Evolutionary conservation across 2,888 invertebrate genomes (phyloP).

Genomic region (Phengaris alcon): DNA sequence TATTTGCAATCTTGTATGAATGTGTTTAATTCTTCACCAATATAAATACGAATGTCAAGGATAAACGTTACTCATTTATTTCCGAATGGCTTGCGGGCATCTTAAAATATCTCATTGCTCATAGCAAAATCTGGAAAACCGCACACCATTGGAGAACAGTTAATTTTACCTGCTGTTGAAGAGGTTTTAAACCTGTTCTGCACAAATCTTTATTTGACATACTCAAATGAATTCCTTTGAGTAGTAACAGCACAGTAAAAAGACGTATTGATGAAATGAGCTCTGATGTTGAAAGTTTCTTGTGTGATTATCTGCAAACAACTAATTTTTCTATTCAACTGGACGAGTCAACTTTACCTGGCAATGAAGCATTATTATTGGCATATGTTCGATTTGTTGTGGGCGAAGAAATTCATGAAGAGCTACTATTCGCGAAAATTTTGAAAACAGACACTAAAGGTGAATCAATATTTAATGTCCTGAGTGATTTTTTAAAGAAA

Average conservation of each 20-base stretch:
- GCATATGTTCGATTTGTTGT: constrained; percentile 33
- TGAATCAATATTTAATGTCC: constrained; percentile 44
- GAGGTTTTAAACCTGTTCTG: constrained; percentile 42
- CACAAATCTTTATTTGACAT: constrained; percentile 36
- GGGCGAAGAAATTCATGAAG: constrained; percentile 42
- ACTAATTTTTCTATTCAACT: constrained; percentile 51
- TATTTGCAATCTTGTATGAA: no score
- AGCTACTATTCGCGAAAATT: constrained; percentile 43
- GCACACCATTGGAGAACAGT: constrained; percentile 32
- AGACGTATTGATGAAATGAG: no score
- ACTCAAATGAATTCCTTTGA: not conserved
- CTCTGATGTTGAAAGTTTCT: no score
- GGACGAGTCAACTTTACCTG: constrained; percentile 41
- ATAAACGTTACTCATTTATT: no score
- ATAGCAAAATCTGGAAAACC: constrained; percentile 43
- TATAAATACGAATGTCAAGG: no score
- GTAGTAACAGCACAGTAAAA: no score
- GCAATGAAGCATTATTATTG: constrained; percentile 35
- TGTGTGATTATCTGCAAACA: constrained; percentile 33
- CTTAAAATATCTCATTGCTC: constrained; percentile 33
- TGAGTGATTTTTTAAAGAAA: constrained; percentile 34
- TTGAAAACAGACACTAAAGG: constrained; percentile 50
- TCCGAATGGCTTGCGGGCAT: constrained; percentile 35
- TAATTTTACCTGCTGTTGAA: constrained; percentile 7
- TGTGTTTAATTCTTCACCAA: no score